Percentiles rank a stretch among this genome's conserved stretches.
Evolutionary conservation across 2,113 vertebrate species (phyloP).

Genomic region (Mesitornis unicolor): DNA sequence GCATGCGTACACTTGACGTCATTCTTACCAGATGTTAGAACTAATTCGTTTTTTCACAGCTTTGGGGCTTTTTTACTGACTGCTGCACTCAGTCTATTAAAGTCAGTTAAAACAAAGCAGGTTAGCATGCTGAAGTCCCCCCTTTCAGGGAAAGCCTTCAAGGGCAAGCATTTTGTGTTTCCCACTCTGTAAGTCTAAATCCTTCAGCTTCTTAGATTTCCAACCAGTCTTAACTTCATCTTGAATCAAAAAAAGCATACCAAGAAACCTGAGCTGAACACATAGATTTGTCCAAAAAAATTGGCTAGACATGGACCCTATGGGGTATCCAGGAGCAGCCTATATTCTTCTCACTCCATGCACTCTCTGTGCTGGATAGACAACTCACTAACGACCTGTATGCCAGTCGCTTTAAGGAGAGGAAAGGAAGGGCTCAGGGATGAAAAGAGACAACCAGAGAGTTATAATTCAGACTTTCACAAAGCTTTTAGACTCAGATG

Average conservation of each 20-base stretch:
- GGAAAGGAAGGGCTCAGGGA: constrained; percentile 15
- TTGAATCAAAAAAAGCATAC: not conserved
- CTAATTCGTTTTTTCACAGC: not conserved
- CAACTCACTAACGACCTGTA: not conserved
- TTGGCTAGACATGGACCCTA: not conserved
- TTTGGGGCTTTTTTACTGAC: not conserved
- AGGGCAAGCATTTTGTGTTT: too few species aligned
- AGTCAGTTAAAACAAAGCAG: constrained; percentile 28
- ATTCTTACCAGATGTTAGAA: not conserved
- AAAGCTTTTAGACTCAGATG: constrained; percentile 34
- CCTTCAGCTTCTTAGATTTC: not conserved
- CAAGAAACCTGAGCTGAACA: not conserved
- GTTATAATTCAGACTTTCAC: constrained; percentile 41
- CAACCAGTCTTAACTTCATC: not conserved
- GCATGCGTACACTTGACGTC: not conserved
- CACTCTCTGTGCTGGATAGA: not conserved
- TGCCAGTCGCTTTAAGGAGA: constrained; percentile 5
- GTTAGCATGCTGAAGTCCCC: not conserved
- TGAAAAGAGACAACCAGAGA: constrained; percentile 41
- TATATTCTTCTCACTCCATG: not conserved
- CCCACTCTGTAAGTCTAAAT: not conserved
- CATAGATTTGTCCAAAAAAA: not conserved
- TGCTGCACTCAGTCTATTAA: not conserved
- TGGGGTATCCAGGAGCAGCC: not conserved
- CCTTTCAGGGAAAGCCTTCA: too few species aligned